phyloP scores from a whole-genome alignment of 92 coral and sea anemone species.

The Epizoanthus fatuus region DNA sequence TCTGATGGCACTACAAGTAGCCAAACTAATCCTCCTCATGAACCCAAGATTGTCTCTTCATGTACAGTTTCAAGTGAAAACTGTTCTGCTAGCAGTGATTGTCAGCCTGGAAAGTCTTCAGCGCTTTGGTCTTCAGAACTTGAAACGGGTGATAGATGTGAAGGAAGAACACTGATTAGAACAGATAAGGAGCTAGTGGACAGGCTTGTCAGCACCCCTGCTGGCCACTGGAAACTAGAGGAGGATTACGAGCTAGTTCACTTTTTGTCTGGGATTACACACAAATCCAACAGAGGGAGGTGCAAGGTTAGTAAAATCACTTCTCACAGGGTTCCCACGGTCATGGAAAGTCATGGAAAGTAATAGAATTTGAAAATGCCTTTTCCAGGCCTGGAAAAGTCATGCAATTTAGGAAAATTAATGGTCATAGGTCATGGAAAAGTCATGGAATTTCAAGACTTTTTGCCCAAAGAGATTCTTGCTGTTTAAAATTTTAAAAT shows the following conservation, averaged over 20 bases:
- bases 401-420: no score
- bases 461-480: no score
- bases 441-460: no score
- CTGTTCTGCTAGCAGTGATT: background rate
- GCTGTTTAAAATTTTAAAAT: no score
- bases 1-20: background rate
- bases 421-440: no score
- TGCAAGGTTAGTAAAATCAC: slow-evolving; percentile 65
- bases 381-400: no score
- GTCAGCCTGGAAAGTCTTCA: background rate
- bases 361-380: no score
- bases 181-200: slow-evolving; percentile 74
- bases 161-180: slow-evolving; percentile 53
- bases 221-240: slow-evolving; percentile 80
- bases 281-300: slow-evolving; percentile 76
- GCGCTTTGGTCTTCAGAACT: background rate
- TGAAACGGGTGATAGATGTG: slow-evolving; percentile 3
- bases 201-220: slow-evolving; percentile 58
- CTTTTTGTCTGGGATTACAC: slow-evolving; percentile 77
- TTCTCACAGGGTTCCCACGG: no score
- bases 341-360: no score
- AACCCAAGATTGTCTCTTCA: background rate
- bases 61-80: background rate
- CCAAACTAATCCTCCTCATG: background rate
- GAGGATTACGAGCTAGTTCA: slow-evolving; percentile 87